Evolutionary conservation across 64 coral and sea anemone genomes (phyloP), one percentile per base, ranked within the genome.

Genomic region (Montipora cactus): DNA sequence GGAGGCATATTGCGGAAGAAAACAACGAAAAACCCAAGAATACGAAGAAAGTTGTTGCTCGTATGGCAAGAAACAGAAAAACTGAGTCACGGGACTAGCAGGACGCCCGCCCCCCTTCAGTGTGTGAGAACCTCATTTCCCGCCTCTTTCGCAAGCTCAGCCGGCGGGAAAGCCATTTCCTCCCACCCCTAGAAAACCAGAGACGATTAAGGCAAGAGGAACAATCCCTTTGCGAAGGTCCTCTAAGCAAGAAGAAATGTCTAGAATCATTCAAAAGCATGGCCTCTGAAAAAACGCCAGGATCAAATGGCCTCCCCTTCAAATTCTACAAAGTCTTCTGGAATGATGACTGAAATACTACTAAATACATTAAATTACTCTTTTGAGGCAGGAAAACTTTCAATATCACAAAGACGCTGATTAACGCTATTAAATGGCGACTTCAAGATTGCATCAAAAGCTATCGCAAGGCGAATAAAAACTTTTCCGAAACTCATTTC

Each of bases 291-390:
- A 64, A 64, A 14, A 64, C 53, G 4, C 15, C 61, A 64, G 61
- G 61, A 64, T 64, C 61, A 64, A 0, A 64, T 64, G 61, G 61
- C 14, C 61, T 64, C 5, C 71, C 71, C 25, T 74, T 23, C 71
- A n/a, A 64, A 12, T 64, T 64, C 14, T 64, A 64, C 14, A 64
- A 64, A 12, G 61, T 64, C 13, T 64, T 64, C 71, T 74, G 71
- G 71, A 74, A 74, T 74, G 71, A 74, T 74, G 23, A 23, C 71
- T 12, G 71, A 74, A 74, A 74, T 74, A 74, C 71, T 74, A 74
- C 71, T 74, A 74, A 74, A 74, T 74, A n/a, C 22, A n/a, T 0
- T 74, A 74, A 22, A 15, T 37, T 74, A 23, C 23, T 74, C 71
- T 74, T 74, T 74, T 44, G 71, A 74, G 71, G 25, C 71, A 74